A percentile compares a stretch with the other conserved stretches of the same genome.
Conservation (phyloP, 2,888 invertebrate genomes). For the Volucella inflata region DNA sequence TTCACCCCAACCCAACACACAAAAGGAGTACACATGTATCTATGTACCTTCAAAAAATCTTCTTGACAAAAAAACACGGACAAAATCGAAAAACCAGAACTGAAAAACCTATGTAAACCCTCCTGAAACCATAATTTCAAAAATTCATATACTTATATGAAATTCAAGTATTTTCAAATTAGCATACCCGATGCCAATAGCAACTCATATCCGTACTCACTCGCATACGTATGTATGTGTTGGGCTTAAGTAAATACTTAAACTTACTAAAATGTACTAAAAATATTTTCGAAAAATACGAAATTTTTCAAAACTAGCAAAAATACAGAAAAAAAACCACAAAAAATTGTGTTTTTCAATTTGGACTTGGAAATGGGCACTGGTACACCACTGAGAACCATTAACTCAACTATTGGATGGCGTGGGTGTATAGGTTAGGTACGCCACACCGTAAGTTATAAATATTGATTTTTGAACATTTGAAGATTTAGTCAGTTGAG, state of each 20-base stretch:
- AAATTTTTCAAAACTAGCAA: slow-evolving; percentile 32
- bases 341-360: slow-evolving; percentile 17
- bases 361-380: slow-evolving; percentile 51
- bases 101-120: slow-evolving; percentile 2
- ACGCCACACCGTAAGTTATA: slow-evolving; percentile 78
- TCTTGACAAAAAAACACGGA: slow-evolving; percentile 8
- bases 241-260: slow-evolving; percentile 58
- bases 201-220: slow-evolving; percentile 10
- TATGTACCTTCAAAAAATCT: neutral
- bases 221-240: slow-evolving; percentile 6
- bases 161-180: slow-evolving; percentile 33
- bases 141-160: neutral
- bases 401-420: slow-evolving; percentile 48
- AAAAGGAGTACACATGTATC: slow-evolving; percentile 10
- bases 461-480: slow-evolving; percentile 82
- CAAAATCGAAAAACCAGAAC: neutral
- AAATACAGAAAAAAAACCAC: neutral
- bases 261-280: slow-evolving; percentile 82
- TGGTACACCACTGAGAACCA: slow-evolving; percentile 41
- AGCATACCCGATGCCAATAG: slow-evolving; percentile 10
- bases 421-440: slow-evolving; percentile 41
- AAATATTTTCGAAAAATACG: slow-evolving; percentile 77
- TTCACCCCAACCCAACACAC: neutral
- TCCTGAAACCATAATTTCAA: no score
- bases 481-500: slow-evolving; percentile 81